phyloP scores from a whole-genome alignment of 2,797 vertebrate species.

The Cuniculus paca region DNA sequence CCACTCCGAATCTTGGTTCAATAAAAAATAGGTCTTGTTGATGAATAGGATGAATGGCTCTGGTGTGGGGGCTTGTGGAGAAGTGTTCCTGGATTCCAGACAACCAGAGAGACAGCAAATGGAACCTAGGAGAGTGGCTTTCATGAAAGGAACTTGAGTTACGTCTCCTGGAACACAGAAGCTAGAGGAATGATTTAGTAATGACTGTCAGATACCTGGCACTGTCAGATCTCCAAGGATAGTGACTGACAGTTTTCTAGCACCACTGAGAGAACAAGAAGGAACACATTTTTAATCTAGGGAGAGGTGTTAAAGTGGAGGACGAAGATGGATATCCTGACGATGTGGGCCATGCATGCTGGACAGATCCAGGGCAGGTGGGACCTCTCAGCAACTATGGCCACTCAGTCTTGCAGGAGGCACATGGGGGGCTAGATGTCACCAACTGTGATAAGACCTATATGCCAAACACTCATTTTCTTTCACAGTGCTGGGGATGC shows the following conservation, averaged over 20 bases:
- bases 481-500: neutral
- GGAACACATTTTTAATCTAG: neutral
- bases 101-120: conserved; percentile 18
- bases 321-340: neutral
- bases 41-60: neutral
- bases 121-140: conserved; percentile 49
- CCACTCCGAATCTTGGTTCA: neutral
- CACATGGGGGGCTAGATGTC: fast-evolving
- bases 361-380: fast-evolving
- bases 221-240: neutral
- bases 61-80: neutral
- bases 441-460: fast-evolving
- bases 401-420: fast-evolving
- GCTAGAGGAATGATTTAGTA: conserved; percentile 3
- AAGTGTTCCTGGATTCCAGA: neutral
- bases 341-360: fast-evolving
- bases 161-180: conserved; percentile 22
- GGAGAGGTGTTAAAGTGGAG: neutral
- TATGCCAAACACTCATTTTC: neutral
- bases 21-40: neutral
- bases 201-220: neutral
- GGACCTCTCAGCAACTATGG: neutral
- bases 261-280: neutral
- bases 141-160: conserved; percentile 50
- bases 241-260: neutral